Base-by-base conservation (phyloP, 2,888 invertebrate genomes). In the Halictus quadricinctus region DNA sequence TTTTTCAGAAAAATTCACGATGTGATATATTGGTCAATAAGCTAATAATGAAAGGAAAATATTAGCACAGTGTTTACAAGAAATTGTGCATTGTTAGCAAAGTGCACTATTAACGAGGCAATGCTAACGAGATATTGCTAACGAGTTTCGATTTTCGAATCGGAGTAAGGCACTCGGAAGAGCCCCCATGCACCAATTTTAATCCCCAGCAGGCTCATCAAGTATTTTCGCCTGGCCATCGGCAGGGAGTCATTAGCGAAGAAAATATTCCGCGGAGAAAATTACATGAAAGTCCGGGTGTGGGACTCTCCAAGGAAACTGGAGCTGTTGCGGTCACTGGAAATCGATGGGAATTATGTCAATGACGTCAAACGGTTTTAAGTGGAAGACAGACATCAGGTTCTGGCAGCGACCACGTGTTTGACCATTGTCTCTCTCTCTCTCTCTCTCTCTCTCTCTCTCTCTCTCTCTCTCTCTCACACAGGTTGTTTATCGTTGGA, bases 331-430 rank as follows among this genome's bases (percentile, higher is more conserved):
- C 54, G 21, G 60, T 7, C 58, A 58, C 29, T 72, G 70, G 46
- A 83, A 85, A 83, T 85, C 79, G 58, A 77, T 80, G 70, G 25
- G 54, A 76, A 83, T 83, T 74, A 77, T 54, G 43, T 25, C 43
- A 74, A 50, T 73, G 79, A 73, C 75, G 78, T 84, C 78, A 64
- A 80, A 48, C 25, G 43, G 76, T 77, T 78, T 74, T 77, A n/a
- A 54, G 48, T 60, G 29, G 60, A 77, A 64, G 29, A 18, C 41
- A 66, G 29, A 36, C 69, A 18, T 6, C 41, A n/a, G 25, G 48
- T 79, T 29, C 79, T 48, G 72, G 25, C 46, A 70, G 29, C 8
- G 60, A 72, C 43, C 80, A 80, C 54, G 43, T 13, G 15, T 54
- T 41, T 36, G 18, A 12, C 15, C 25, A 36, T 54, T 54, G 21